Evolutionary conservation across 2,797 vertebrate genomes (phyloP).

Genomic region (Philypnodon macrostomus): DNA sequence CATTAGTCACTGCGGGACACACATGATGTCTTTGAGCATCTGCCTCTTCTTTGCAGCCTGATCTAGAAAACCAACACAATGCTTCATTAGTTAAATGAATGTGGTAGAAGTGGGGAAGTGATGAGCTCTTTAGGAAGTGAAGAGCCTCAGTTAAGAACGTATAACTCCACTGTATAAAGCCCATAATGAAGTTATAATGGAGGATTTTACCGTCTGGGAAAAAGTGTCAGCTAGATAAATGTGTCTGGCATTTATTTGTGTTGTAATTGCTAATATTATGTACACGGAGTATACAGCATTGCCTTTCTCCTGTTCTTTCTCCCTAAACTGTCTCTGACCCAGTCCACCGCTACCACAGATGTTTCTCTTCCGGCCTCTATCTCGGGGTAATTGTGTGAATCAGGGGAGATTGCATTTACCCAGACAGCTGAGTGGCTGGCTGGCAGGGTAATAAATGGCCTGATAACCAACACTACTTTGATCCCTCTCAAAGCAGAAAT

Average conservation of each 20-base stretch:
- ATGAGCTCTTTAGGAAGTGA: conserved; percentile 25
- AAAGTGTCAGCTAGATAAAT: conserved; percentile 28
- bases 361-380: conserved; percentile 62
- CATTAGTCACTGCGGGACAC: conserved; percentile 19
- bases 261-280: conserved; percentile 12
- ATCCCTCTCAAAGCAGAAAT: conserved; percentile 64
- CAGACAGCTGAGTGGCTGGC: conserved; percentile 76
- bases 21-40: conserved; percentile 6
- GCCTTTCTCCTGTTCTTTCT: conserved; percentile 28
- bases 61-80: conserved; percentile 11
- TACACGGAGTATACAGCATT: conserved; percentile 17
- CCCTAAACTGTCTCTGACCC: conserved; percentile 62
- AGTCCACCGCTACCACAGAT: conserved; percentile 37
- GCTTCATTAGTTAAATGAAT: conserved; percentile 36
- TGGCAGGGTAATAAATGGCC: conserved; percentile 80
- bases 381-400: conserved; percentile 81
- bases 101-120: conserved; percentile 24
- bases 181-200: conserved; percentile 26
- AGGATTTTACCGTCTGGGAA: conserved; percentile 21
- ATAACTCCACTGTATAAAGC: conserved; percentile 14
- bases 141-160: conserved; percentile 22
- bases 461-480: conserved; percentile 71
- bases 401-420: conserved; percentile 80
- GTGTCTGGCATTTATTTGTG: conserved; percentile 28
- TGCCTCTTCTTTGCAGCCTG: conserved; percentile 13